These are phyloP conservation scores for Scolopax mira DNA, from an alignment of 2,113 vertebrate genomes.

Conservation along the genomic window DNA sequence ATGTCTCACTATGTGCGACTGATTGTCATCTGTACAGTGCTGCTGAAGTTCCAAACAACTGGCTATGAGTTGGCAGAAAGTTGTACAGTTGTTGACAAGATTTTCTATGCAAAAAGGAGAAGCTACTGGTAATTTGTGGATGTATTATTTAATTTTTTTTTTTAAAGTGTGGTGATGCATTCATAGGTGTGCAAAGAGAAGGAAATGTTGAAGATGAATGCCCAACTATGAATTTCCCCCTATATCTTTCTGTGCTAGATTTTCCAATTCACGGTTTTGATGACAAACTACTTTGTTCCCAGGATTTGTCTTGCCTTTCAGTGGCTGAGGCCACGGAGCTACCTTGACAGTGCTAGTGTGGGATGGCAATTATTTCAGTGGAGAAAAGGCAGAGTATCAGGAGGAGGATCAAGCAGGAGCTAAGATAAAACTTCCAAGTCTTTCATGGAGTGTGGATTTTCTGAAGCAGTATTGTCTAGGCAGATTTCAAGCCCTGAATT, in stretches of 20 bases:
- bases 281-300: neutral
- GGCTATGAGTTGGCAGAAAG: neutral
- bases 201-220: neutral
- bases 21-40: neutral
- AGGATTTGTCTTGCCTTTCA: neutral
- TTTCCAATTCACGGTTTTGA: neutral
- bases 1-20: neutral
- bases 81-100: neutral
- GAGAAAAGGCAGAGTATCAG: neutral
- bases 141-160: rapidly evolving
- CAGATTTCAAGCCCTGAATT: neutral
- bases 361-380: neutral
- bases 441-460: neutral
- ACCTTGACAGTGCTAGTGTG: neutral
- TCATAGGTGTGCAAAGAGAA: neutral
- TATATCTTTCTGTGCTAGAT: neutral
- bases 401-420: neutral
- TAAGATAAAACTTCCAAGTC: neutral
- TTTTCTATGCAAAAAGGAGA: neutral
- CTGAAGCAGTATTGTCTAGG: neutral
- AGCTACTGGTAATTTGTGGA: neutral
- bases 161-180: neutral
- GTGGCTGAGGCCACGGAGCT: neutral
- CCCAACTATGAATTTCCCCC: neutral
- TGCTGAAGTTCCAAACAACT: neutral